phyloP scores from a whole-genome alignment of 2,113 vertebrate species.

The Tricholaema leucomelas region DNA sequence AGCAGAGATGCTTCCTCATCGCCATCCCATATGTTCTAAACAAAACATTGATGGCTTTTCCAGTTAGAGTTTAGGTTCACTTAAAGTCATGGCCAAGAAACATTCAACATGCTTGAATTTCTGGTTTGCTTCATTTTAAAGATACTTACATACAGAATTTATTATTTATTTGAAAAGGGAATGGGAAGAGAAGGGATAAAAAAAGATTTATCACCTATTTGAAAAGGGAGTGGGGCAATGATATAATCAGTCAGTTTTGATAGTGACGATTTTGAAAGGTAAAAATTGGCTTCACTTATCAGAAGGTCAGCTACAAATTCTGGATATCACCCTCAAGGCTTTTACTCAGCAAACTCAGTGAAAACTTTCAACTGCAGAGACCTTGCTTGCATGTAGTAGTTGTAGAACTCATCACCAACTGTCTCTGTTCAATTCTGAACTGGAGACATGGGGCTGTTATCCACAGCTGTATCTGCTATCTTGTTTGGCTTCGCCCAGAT shows the following conservation, averaged over 20 bases:
- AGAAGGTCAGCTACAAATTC: not conserved
- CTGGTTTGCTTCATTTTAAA: not conserved
- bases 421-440: not conserved
- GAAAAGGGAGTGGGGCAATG: not conserved
- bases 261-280: not conserved
- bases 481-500: not conserved
- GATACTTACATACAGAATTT: not conserved
- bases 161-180: not conserved
- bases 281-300: not conserved
- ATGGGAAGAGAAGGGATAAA: not conserved
- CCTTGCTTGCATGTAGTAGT: not conserved
- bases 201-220: not conserved
- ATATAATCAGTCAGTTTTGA: not conserved
- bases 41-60: not conserved
- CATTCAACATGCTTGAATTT: not conserved
- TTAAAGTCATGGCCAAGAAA: not conserved
- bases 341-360: not conserved
- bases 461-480: too few species aligned
- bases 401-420: not conserved
- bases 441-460: not conserved
- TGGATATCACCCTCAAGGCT: not conserved
- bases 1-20: not conserved
- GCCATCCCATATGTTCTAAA: not conserved
- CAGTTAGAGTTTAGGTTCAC: not conserved
- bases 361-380: not conserved